Evolutionary conservation across 2,113 vertebrate species (phyloP).

Genomic region (Arizona elegans): DNA sequence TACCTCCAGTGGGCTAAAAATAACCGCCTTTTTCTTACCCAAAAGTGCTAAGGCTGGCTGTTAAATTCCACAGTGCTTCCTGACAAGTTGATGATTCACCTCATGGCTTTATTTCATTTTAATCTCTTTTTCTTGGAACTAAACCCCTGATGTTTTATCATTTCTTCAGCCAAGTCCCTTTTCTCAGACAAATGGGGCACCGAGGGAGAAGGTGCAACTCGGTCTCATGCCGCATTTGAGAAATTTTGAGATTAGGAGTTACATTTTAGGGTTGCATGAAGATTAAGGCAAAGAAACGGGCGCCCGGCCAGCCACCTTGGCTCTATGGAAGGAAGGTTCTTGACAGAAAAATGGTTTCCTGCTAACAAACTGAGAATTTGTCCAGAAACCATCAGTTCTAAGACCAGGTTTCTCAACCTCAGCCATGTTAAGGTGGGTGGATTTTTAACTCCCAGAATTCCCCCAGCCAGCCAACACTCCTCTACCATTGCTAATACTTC

Average conservation of each 20-base stretch:
- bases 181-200: background rate
- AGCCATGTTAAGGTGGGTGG: background rate
- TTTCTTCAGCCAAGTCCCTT: constrained; percentile 7
- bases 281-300: background rate
- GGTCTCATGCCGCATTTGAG: background rate
- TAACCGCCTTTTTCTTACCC: constrained; percentile 17
- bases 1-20: constrained; percentile 48
- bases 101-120: constrained; percentile 30
- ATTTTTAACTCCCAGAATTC: background rate
- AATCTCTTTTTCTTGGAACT: constrained; percentile 38
- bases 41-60: background rate
- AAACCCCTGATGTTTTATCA: constrained; percentile 21
- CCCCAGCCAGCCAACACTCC: background rate
- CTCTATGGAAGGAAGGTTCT: background rate
- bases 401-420: background rate
- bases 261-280: constrained; percentile 6
- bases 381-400: background rate
- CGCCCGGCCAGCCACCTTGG: background rate
- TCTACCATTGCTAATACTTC: background rate
- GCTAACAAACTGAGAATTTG: background rate
- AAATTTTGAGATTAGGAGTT: background rate
- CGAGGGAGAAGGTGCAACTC: background rate
- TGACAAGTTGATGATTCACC: constrained; percentile 30
- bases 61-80: constrained; percentile 27
- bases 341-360: background rate